These are phyloP conservation scores for Papilio xuthus DNA, from an alignment of 1,140 invertebrate species.

Conservation along the genomic window DNA sequence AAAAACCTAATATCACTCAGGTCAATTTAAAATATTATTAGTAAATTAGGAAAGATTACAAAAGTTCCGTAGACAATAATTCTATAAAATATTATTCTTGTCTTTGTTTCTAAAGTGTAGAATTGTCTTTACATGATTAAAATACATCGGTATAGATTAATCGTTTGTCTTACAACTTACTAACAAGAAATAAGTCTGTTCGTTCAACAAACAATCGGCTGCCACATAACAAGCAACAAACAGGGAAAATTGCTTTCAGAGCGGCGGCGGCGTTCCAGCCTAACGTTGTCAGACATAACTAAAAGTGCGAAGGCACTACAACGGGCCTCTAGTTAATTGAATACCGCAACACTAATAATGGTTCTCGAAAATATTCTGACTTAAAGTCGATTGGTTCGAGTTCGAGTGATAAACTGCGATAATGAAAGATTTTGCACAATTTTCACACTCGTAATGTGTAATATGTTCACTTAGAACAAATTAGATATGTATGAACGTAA, in stretches of 20 bases:
- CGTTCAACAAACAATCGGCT: conserved; percentile 37
- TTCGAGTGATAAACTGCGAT: neutral
- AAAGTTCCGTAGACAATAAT: neutral
- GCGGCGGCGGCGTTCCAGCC: conserved; percentile 22
- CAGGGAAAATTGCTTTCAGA: conserved; percentile 25
- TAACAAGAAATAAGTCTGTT: conserved; percentile 35
- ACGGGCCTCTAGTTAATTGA: conserved; percentile 65
- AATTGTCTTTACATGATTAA: too few species aligned
- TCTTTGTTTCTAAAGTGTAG: too few species aligned
- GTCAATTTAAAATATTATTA: conserved; percentile 22
- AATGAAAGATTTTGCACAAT: neutral
- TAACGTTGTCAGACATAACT: conserved; percentile 66
- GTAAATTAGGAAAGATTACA: neutral
- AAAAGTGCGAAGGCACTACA: conserved; percentile 61
- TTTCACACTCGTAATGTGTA: neutral
- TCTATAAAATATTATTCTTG: too few species aligned
- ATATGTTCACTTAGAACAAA: too few species aligned
- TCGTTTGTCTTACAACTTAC: neutral
- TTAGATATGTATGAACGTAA: too few species aligned
- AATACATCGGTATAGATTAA: neutral
- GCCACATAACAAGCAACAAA: conserved; percentile 30
- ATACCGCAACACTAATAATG: conserved; percentile 53
- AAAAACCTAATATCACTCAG: conserved; percentile 38
- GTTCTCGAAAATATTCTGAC: conserved; percentile 38
- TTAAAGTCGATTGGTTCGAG: neutral